Base-by-base conservation (phyloP, 2,113 vertebrate genomes). In the Dissostichus mawsoni region DNA sequence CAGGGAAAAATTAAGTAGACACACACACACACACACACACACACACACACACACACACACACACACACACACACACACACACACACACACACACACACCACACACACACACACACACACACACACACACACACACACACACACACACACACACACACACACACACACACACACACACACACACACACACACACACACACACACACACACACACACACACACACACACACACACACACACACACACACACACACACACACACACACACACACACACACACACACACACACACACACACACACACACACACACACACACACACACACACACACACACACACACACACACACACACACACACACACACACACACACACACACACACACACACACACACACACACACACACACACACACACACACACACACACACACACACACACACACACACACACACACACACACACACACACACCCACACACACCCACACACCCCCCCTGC, bases 401-500 rank as follows among this genome's bases (percentile, higher is more conserved):
- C 18, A 8, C 20, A 61, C 66, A 3, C 18, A 8, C 20, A 63
- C 13, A 13, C 25, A 56, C 48, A 61, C 66, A 3, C 18, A 8
- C 20, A 61, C 66, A 3, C 18, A 8, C 20, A 63, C 13, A 13
- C 25, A 56, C 48, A 61, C 66, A 3, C 18, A 8, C 20, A 61
- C 66, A 3, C 18, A 8, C 20, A 63, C 13, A 13, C 25, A 56
- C 48, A 61, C 66, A 3, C 18, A 8, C 20, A 61, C 66, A 3
- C 18, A 8, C 20, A 63, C 13, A 13, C 25, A 56, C 48, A 61
- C 66, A 3, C 18, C 5, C 20, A 61, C 66, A 3, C 18, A 8
- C 20, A 63, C 13, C 11, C 25, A 56, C 48, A 61, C 66, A 3
- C 18, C 5, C 20, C 56, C 66, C 78, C 70, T 74, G 84, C 64